Percentiles rank a stretch among this genome's conserved stretches.
phyloP scores from a whole-genome alignment of 2,113 vertebrate species.

The Neolamprologus caudopunctatus region DNA sequence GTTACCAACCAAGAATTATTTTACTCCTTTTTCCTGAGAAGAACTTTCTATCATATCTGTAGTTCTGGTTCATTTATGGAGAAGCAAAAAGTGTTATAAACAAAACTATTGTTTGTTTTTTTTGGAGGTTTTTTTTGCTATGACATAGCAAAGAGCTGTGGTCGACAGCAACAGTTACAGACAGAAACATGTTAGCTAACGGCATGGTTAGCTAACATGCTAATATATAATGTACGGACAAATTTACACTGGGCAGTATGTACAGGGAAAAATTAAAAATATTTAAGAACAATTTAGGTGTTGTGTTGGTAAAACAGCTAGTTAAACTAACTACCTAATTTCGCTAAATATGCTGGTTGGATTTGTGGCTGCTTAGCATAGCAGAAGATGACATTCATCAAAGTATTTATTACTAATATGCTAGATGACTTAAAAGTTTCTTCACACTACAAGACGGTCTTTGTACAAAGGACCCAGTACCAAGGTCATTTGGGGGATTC shows the following conservation, averaged over 20 bases:
- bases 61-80: background rate
- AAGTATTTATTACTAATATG: background rate
- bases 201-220: background rate
- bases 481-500: background rate
- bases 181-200: background rate
- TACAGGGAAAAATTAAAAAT: background rate
- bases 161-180: background rate
- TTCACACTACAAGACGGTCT: background rate
- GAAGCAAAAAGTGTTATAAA: background rate
- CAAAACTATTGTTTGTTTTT: background rate
- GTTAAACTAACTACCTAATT: background rate
- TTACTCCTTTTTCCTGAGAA: background rate
- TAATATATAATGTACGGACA: background rate
- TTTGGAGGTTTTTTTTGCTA: background rate
- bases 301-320: background rate
- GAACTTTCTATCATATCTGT: background rate
- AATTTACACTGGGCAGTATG: background rate
- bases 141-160: background rate
- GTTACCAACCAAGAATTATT: background rate
- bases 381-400: background rate
- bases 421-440: background rate
- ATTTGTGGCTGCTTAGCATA: background rate
- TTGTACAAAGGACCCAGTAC: background rate
- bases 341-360: background rate
- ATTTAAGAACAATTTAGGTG: background rate